phyloP scores from a whole-genome alignment of 1,140 invertebrate genomes.

The Drosophila tristis region DNA sequence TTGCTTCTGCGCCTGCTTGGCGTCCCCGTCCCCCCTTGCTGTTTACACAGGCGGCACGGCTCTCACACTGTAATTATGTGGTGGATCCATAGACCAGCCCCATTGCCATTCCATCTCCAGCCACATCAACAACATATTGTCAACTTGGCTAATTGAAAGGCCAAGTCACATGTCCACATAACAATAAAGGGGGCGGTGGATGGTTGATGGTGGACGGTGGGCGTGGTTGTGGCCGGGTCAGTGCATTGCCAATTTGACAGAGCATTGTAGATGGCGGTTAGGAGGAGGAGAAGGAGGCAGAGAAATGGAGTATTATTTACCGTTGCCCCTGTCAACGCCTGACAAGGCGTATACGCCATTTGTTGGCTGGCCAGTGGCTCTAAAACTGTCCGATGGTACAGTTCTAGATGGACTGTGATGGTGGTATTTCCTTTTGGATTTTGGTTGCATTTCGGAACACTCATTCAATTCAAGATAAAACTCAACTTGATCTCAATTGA shows the following conservation, averaged over 20 bases:
- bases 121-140: conserved; percentile 56
- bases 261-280: neutral
- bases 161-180: conserved; percentile 41
- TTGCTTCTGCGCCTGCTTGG: neutral
- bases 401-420: neutral
- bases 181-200: conserved; percentile 40
- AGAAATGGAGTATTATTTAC: conserved; percentile 35
- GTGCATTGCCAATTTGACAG: conserved; percentile 38
- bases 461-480: conserved; percentile 48
- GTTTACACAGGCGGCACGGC: conserved; percentile 73
- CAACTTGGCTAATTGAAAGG: conserved; percentile 60
- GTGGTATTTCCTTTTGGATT: too few species aligned
- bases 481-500: conserved; percentile 71
- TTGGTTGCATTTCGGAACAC: neutral
- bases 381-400: neutral
- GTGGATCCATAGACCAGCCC: conserved; percentile 21
- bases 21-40: conserved; percentile 8
- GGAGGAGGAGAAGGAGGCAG: neutral
- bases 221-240: conserved; percentile 40
- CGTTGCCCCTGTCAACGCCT: conserved; percentile 21
- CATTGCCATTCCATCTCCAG: neutral
- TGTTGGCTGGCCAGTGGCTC: neutral
- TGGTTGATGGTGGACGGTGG: neutral
- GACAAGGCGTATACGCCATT: neutral
- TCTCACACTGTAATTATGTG: conserved; percentile 73